Evolutionary conservation across 2,888 invertebrate genomes (phyloP).

Genomic region (Harpalus rubripes): DNA sequence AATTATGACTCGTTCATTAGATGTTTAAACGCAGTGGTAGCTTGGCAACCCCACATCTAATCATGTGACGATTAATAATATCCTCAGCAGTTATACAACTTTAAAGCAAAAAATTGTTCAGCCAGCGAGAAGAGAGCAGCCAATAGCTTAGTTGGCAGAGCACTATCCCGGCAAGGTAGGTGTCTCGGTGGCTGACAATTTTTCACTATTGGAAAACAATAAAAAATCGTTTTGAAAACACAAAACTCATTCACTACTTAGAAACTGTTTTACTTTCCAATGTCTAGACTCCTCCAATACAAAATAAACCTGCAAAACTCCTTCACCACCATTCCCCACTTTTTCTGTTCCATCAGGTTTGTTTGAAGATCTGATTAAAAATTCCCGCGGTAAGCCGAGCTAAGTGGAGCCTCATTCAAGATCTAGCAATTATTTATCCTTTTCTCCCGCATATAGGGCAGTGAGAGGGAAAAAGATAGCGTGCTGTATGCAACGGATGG

Average conservation of each 20-base stretch:
- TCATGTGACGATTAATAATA: no score
- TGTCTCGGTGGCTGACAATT: no score
- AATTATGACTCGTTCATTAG: no score
- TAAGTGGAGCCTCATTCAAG: conserved; percentile 74
- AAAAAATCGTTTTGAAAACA: background rate
- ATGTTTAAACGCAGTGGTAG: no score
- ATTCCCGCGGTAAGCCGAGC: conserved; percentile 76
- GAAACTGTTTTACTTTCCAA: background rate
- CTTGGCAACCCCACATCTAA: no score
- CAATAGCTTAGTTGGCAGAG: no score
- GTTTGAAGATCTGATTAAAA: conserved; percentile 78
- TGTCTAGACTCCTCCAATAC: background rate
- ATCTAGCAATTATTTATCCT: conserved; percentile 75
- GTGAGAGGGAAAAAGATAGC: background rate
- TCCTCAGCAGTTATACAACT: no score
- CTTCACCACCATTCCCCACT: background rate
- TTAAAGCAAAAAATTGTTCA: no score
- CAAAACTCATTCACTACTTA: background rate
- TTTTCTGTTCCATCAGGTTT: conserved; percentile 69
- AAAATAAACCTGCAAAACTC: background rate
- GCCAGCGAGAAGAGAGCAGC: no score
- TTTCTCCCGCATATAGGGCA: background rate
- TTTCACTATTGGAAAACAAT: no score
- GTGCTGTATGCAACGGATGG: background rate
- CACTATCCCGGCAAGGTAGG: no score